phyloP scores from a whole-genome alignment of 2,113 vertebrate species.

The Ochotona princeps region DNA sequence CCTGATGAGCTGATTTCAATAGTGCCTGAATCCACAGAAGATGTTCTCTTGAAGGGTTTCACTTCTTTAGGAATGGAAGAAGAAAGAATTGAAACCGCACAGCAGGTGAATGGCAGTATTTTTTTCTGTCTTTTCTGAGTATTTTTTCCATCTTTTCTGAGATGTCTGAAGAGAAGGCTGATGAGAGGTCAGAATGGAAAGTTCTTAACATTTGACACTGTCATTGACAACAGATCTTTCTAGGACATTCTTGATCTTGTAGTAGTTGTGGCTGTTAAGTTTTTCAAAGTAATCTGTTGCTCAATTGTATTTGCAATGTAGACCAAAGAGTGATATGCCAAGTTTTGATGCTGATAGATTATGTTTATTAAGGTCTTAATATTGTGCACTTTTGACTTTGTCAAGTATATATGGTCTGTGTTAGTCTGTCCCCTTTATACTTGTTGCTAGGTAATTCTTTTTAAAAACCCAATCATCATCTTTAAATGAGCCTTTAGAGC shows the following conservation, averaged over 20 bases:
- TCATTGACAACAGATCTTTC: slow-evolving; percentile 30
- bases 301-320: slow-evolving; percentile 1
- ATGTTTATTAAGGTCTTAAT: slow-evolving; percentile 23
- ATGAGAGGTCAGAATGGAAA: slow-evolving; percentile 26
- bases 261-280: slow-evolving; percentile 3
- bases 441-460: neutral
- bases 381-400: neutral
- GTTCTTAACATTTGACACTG: neutral
- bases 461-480: neutral
- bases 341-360: slow-evolving; percentile 1
- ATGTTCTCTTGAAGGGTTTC: slow-evolving; percentile 94
- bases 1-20: slow-evolving; percentile 86
- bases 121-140: neutral
- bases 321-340: slow-evolving; percentile 11
- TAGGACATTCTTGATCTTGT: slow-evolving; percentile 50
- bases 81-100: slow-evolving; percentile 95
- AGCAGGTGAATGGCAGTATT: slow-evolving; percentile 89
- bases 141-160: slow-evolving; percentile 13
- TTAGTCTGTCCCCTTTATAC: neutral
- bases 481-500: neutral
- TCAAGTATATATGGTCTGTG: neutral
- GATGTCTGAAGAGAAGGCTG: neutral
- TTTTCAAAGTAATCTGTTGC: slow-evolving; percentile 37
- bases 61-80: slow-evolving; percentile 91
- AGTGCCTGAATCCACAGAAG: slow-evolving; percentile 94